Percentiles rank a stretch among this genome's conserved stretches.
Evolutionary conservation across 2,888 invertebrate species (phyloP).

Genomic region (Syrista parreyssii): DNA sequence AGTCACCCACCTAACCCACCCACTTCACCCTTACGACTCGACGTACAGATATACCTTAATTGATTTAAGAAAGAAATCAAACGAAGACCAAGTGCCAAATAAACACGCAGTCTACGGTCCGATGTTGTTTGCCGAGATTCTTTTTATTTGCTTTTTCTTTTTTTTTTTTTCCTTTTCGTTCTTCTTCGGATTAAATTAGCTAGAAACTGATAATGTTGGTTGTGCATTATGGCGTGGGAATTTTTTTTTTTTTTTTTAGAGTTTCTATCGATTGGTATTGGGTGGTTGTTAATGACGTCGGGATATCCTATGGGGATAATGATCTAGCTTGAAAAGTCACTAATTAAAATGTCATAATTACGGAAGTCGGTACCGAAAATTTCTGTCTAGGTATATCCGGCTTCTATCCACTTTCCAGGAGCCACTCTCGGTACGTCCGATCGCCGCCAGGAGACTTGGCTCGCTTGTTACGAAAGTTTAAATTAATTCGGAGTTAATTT

Average conservation of each 20-base stretch:
- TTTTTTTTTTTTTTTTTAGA: too few species aligned
- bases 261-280: too few species aligned
- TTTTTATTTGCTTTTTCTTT: slow-evolving; percentile 2
- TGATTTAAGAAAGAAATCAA: slow-evolving; percentile 42
- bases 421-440: not conserved
- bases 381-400: too few species aligned
- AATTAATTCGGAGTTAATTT: slow-evolving; percentile 46
- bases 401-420: not conserved
- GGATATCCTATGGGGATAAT: too few species aligned
- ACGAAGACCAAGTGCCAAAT: slow-evolving; percentile 17
- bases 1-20: not conserved
- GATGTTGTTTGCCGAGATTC: slow-evolving; percentile 6
- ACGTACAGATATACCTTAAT: slow-evolving; percentile 35
- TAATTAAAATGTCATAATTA: too few species aligned
- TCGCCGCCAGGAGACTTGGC: slow-evolving; percentile 9
- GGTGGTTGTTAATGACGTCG: too few species aligned
- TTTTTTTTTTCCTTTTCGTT: not conserved
- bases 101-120: slow-evolving; percentile 9
- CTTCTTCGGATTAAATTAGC: not conserved
- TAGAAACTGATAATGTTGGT: too few species aligned
- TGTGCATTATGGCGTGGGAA: too few species aligned
- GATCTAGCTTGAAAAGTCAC: too few species aligned
- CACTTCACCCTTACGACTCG: slow-evolving; percentile 9
- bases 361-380: too few species aligned
- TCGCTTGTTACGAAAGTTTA: slow-evolving; percentile 39